Percentiles rank a stretch among this genome's conserved stretches.
These are phyloP conservation scores for Charadrius vociferus DNA, from an alignment of 2,113 vertebrate species.

Conservation along the genomic window DNA sequence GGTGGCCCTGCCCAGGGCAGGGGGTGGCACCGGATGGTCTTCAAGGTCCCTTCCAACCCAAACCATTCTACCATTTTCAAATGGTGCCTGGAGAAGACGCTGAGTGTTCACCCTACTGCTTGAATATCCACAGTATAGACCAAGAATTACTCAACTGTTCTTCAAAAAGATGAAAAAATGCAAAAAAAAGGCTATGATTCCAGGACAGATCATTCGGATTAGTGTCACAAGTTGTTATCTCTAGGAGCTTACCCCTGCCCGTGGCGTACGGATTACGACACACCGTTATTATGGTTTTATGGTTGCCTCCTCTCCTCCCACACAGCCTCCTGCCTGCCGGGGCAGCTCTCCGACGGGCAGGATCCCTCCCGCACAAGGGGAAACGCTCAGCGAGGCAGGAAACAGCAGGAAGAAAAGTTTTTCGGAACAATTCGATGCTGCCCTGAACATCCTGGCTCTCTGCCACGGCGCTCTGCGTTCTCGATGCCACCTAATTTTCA, in stretches of 20 bases:
- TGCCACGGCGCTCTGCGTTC: background rate
- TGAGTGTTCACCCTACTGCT: fast-evolving
- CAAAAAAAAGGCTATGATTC: fast-evolving
- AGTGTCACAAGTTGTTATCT: background rate
- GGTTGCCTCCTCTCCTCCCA: background rate
- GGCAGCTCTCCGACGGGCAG: background rate
- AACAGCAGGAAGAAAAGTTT: background rate
- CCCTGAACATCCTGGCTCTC: background rate
- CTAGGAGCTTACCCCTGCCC: no score
- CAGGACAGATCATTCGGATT: background rate
- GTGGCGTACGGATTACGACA: fast-evolving
- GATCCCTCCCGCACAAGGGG: background rate
- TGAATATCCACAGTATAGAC: background rate
- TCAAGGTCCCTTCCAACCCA: background rate
- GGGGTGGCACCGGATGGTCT: background rate
- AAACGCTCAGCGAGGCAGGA: background rate
- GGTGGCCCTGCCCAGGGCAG: background rate
- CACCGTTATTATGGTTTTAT: fast-evolving
- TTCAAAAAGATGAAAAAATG: fast-evolving
- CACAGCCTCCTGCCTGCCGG: background rate
- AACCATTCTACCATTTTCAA: background rate
- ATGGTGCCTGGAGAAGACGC: background rate
- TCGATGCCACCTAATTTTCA: background rate
- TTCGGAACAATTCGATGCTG: background rate
- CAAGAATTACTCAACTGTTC: background rate